Base-by-base conservation (phyloP, 2,113 vertebrate genomes). In the Phyllopteryx taeniolatus region DNA sequence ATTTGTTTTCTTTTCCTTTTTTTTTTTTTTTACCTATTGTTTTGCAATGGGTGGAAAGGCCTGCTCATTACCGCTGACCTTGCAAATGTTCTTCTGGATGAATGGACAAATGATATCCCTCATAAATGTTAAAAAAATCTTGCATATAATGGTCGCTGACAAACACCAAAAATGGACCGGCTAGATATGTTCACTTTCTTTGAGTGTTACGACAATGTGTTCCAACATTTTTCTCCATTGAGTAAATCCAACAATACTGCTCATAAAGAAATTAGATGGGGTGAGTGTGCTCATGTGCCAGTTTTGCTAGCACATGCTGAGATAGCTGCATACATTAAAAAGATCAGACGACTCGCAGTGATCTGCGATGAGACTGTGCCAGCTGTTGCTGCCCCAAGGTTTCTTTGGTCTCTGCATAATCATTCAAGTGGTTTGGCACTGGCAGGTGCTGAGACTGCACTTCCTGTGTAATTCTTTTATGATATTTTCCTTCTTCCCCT, bases 321-420 rank as follows among this genome's bases (percentile, higher is more conserved):
- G 85, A 89, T 86, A 86, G 86, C 67, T 0, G 81, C 81, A 87
- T 87, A 81, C 72, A 89, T 90, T 82, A 83, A 65, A 79, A 79
- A 85, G 83, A 89, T 89, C 83, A 86, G 86, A 90, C 68, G 79
- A 64, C 73, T 76, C 66, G 20, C 49, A n/a, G 1, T 71, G 84
- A 83, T 87, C 81, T 76, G 71, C 44, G 20, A 49, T 76, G 79
- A 86, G 83, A 75, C 75, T 9, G 12, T 68, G 74, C 81, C 88
- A 88, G 85, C 83, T 90, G 88, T 88, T 87, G 79, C 79, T 19
- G 68, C 87, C 76, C 56, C 4, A 33, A 81, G 79, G 69, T 6
- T 72, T 82, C 85, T 86, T 85, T 83, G 85, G 79, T 83, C 68
- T 84, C 77, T 72, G 86, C 76, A 83, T 83, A 83, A 86, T 86